Conservation (phyloP, 1,140 invertebrate genomes). For the Scaptodrosophila lebanonensis region DNA sequence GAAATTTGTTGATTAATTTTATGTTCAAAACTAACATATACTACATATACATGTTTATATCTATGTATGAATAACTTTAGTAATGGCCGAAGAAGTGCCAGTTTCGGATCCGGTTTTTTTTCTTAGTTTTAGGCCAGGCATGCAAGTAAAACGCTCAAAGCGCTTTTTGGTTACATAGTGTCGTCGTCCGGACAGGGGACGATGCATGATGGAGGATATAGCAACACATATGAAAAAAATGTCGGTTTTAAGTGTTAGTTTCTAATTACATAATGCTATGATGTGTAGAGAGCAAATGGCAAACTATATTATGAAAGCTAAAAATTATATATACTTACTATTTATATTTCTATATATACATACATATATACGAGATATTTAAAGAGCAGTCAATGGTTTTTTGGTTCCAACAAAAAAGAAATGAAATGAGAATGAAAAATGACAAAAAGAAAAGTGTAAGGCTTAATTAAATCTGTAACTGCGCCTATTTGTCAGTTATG, state of each 20-base stretch:
- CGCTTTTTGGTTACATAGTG: slow-evolving; percentile 46
- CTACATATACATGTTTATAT: slow-evolving; percentile 21
- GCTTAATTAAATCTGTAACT: slow-evolving; percentile 16
- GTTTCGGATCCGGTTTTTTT: slow-evolving; percentile 50
- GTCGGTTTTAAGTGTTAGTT: slow-evolving; percentile 66
- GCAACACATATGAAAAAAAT: slow-evolving; percentile 60
- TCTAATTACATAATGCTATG: slow-evolving; percentile 29
- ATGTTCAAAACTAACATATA: slow-evolving; percentile 42
- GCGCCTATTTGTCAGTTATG: slow-evolving; percentile 13
- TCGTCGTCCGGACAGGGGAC: slow-evolving; percentile 3
- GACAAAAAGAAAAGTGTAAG: slow-evolving; percentile 4
- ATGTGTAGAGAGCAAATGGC: background rate
- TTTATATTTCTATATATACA: slow-evolving; percentile 55
- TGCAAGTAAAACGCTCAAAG: slow-evolving; percentile 65
- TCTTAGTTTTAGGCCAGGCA: slow-evolving; percentile 57
- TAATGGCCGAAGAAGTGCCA: too few species aligned
- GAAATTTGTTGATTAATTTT: slow-evolving; percentile 71
- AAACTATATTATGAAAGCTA: slow-evolving; percentile 25
- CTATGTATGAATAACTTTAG: slow-evolving; percentile 29
- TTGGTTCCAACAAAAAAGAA: slow-evolving; percentile 48
- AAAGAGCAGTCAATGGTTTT: slow-evolving; percentile 69
- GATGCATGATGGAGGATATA: slow-evolving; percentile 38
- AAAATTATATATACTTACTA: slow-evolving; percentile 52
- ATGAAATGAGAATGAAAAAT: slow-evolving; percentile 1
- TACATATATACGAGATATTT: slow-evolving; percentile 49